Evolutionary conservation across 2,888 invertebrate genomes (phyloP), one percentile per base, ranked within the genome.

Genomic region (Acanthoscelides obtectus): DNA sequence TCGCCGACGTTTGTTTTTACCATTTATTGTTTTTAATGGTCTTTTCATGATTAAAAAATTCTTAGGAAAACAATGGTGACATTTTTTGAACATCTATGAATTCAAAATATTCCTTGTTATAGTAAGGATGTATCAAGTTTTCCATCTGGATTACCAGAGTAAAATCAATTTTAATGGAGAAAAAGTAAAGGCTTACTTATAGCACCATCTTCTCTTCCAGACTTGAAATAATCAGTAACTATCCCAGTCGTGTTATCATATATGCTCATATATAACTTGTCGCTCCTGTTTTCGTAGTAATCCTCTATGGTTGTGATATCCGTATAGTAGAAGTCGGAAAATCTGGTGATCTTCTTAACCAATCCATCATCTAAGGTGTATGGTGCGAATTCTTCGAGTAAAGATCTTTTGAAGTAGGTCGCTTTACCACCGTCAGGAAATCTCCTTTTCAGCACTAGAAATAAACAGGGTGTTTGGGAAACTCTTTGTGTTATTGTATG

Each of bases 381-480:
- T 0, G 93, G 92, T 0, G 95, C 90, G 83, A 90, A 96, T 75
- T 92, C 90, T 82, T 96, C 94, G 6, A 94, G 86, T 64, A 93
- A 86, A 0, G 92, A 90, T 77, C 92, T 90, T 82, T 93, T 94
- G 82, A 92, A 97, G 75, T 90, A 87, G 0, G 91, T 86, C 2
- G 85, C 87, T 82, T 91, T 93, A 67, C 89, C 89, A 22, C 91
- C 91, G 22, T 91, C 91, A 0, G 95, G 95, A 84, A 92, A 97
- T 12, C 94, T 89, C 75, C 88, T 88, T 69, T 75, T 75, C 0
- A 82, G 73, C 22, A 77, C 81, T 80, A n/a, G n/a, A n/a, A n/a
- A n/a, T n/a, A n/a, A n/a, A n/a, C n/a, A n/a, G n/a, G n/a, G n/a
- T n/a, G n/a, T n/a, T n/a, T n/a, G n/a, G n/a, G n/a, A n/a, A n/a